Evolutionary conservation across 2,113 vertebrate species (phyloP).

Genomic region (Coryphaenoides rupestris): DNA sequence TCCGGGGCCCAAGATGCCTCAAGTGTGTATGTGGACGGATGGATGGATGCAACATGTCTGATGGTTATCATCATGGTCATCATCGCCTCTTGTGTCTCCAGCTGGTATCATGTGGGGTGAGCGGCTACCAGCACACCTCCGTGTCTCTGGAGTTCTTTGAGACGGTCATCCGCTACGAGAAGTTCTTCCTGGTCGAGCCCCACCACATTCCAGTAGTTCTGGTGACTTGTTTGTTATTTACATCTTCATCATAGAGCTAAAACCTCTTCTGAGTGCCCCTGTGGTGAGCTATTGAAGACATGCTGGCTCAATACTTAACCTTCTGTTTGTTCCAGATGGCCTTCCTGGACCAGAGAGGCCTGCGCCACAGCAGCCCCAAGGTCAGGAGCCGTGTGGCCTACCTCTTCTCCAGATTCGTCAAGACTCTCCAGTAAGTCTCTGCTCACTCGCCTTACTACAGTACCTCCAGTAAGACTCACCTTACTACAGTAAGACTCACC

Average conservation of each 20-base stretch:
- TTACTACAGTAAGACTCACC: no score
- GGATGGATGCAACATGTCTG: no score
- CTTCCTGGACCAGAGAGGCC: conserved; percentile 93
- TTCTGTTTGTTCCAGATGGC: conserved; percentile 81
- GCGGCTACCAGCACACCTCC: conserved; percentile 89
- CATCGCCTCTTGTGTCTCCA: no score
- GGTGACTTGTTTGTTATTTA: conserved; percentile 71
- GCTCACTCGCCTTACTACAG: no score
- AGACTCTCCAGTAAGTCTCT: conserved; percentile 92
- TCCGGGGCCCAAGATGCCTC: no score
- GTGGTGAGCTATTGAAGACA: no score
- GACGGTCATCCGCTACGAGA: conserved; percentile 94
- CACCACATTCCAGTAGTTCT: conserved; percentile 92
- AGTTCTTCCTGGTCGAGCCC: conserved; percentile 94
- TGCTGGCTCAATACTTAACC: no score
- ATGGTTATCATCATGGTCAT: no score
- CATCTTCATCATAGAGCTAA: no score
- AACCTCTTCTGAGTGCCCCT: no score
- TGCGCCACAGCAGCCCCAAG: conserved; percentile 92
- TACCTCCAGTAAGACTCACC: not conserved
- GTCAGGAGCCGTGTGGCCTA: conserved; percentile 94
- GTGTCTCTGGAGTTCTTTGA: conserved; percentile 97
- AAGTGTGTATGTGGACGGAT: no score
- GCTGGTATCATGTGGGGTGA: conserved; percentile 91
- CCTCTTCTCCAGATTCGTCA: conserved; percentile 96